Evolutionary conservation across 2,797 vertebrate genomes (phyloP), one percentile per base, ranked within the genome.

Genomic region (Poeciliopsis presidionis): DNA sequence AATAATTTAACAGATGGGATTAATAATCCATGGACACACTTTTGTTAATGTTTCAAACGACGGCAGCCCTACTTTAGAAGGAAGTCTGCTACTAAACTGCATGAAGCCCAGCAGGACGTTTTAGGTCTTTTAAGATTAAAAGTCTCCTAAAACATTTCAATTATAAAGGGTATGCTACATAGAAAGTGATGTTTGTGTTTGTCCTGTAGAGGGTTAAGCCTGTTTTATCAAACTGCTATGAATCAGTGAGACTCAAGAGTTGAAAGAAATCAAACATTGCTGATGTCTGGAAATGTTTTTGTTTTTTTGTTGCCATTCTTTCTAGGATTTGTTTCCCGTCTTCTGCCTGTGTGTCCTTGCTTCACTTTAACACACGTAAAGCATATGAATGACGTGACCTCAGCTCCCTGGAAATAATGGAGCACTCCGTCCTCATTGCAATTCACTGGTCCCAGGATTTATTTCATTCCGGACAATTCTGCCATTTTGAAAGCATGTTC

Each of bases 391-490:
- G 2, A 69, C 43, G 39, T 80, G 77, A 77, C 14, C 1, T 43
- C 12, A 71, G 16, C n/a, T 75, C 3, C 7, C 0, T 81, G 47
- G 14, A 45, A 59, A 81, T 33, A 28, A 77, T 76, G 61, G 2
- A 33, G 28, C 9, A 13, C 55, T n/a, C 55, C 55, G 11, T 13
- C 45, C 28, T n/a, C 41, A 7, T 78, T 75, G 11, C 33, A 36
- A 51, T 73, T 74, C 49, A 74, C 69, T 18, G 5, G 45, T 41
- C 79, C 74, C 22, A 74, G 63, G 69, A 79, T 91, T 70, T 74
- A 65, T 90, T 88, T 87, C 77, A 74, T 86, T 51, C 86, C 83
- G 59, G 65, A 90, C 82, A 80, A 76, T 45, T 69, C 20, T 89
- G 71, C 65, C 77, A 55, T 86, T 88, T 89, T 39, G 43, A 41